Conservation (phyloP, 2,113 vertebrate species). For the Pungitius pungitius region DNA sequence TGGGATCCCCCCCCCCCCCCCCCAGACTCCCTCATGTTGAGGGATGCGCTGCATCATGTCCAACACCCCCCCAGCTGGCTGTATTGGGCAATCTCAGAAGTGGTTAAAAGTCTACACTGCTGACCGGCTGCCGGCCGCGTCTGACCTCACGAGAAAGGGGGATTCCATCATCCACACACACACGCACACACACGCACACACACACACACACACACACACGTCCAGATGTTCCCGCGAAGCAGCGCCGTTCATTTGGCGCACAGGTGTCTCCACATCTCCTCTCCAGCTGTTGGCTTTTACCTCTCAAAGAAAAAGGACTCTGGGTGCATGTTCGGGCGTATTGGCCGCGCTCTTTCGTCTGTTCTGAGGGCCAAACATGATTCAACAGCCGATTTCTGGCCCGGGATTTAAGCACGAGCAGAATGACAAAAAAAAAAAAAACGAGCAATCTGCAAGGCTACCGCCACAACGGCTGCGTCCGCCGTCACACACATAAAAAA, state of each 20-base stretch:
- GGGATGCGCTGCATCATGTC: slow-evolving; percentile 69
- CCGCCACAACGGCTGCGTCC: slow-evolving; percentile 56
- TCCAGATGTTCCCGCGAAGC: slow-evolving; percentile 79
- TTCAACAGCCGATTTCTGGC: slow-evolving; percentile 76
- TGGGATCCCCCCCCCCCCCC: slow-evolving; percentile 39
- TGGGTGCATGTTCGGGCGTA: slow-evolving; percentile 75
- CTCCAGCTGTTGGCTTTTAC: slow-evolving; percentile 77
- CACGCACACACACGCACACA: slow-evolving; percentile 18
- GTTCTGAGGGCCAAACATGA: slow-evolving; percentile 79
- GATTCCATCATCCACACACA: slow-evolving; percentile 66
- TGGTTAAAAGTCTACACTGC: slow-evolving; percentile 61
- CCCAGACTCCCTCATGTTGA: background rate
- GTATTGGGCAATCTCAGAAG: slow-evolving; percentile 50
- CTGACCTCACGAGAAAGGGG: slow-evolving; percentile 70
- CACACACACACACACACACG: slow-evolving; percentile 27
- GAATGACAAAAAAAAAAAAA: slow-evolving; percentile 65
- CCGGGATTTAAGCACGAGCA: slow-evolving; percentile 67
- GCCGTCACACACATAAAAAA: slow-evolving; percentile 41
- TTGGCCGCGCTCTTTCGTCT: slow-evolving; percentile 77
- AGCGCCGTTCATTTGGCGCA: slow-evolving; percentile 76
- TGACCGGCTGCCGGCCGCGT: slow-evolving; percentile 71
- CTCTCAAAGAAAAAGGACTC: slow-evolving; percentile 76
- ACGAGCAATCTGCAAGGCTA: slow-evolving; percentile 71
- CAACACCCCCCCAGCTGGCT: slow-evolving; percentile 39
- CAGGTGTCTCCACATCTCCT: slow-evolving; percentile 81